Evolutionary conservation across 2,888 invertebrate species (phyloP), one percentile per base, ranked within the genome.

Genomic region (Perdita meconis): DNA sequence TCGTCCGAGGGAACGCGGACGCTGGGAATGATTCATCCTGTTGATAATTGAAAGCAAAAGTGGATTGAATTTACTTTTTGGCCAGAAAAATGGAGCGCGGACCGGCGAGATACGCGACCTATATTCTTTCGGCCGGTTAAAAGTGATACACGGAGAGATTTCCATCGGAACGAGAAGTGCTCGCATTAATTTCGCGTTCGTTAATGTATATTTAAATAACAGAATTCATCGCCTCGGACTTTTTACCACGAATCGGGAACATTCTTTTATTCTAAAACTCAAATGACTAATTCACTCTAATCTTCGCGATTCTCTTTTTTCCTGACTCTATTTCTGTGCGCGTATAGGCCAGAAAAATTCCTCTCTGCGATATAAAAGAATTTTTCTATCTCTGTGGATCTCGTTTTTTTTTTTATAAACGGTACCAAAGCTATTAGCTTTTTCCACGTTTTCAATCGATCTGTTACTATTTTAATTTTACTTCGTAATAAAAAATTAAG

Each of bases 141-240:
- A 55, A 68, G 59, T 30, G 51, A 68, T 53, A 30, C 30, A 6
- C 30, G 6, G 30, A 6, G 30, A 30, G 30, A 30, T 30, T 6
- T 36, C n/a, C n/a, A 4, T 24, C 38, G 60, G 55, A 69, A 66
- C 51, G 44, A 22, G 53, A 59, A n/a, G n/a, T n/a, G 30, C 59
- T 61, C 51, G 22, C 51, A 53, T 59, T 51, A 65, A 72, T 78
- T 57, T 30, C 6, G 2, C 30, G 30, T 30, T 30, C 2, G 6
- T 30, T 30, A 30, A 30, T 30, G 2, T 50, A 56, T 55, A 80
- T 77, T 80, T 77, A 65, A 66, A 42, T n/a, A 24, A n/a, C 30
- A 10, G 26, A 34, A 50, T 66, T 59, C n/a, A 6, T 50, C 19
- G 19, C 36, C 12, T 16, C 51, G 38, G 47, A 19, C 13, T n/a